Conservation (phyloP, 2,888 invertebrate species). For the Pollenia labialis region DNA sequence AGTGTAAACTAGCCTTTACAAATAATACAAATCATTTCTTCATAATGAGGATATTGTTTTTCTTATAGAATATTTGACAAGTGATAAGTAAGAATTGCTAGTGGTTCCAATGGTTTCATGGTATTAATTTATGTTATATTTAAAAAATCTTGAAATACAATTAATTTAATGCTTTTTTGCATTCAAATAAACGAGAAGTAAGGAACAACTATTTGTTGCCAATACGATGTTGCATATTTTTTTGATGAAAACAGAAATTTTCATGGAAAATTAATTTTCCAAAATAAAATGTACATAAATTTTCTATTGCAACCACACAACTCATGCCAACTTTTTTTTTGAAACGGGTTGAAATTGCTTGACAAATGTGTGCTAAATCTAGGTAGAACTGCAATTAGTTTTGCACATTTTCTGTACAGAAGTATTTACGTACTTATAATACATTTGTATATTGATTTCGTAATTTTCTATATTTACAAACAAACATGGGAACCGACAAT, state of each 20-base stretch:
- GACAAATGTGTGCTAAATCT: constrained; percentile 60
- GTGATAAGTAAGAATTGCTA: too few species aligned
- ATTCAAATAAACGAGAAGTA: too few species aligned
- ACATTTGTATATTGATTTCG: neutral
- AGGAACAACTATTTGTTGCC: constrained; percentile 1
- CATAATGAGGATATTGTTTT: too few species aligned
- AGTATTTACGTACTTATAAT: neutral
- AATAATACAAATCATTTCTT: too few species aligned
- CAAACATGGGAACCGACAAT: constrained; percentile 16
- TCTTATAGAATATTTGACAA: too few species aligned
- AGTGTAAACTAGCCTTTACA: too few species aligned
- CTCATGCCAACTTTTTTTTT: constrained; percentile 46
- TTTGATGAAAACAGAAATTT: constrained; percentile 6
- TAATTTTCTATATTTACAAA: constrained; percentile 15
- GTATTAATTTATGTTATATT: too few species aligned
- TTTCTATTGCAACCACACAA: constrained; percentile 31
- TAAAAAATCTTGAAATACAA: too few species aligned
- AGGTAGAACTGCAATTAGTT: constrained; percentile 68
- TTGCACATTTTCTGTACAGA: constrained; percentile 27
- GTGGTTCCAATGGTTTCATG: too few species aligned
- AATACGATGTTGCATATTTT: constrained; percentile 3
- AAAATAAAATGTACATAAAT: constrained; percentile 21
- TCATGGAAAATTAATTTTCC: constrained; percentile 42
- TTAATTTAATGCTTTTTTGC: too few species aligned
- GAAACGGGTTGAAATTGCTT: constrained; percentile 18